phyloP scores from a whole-genome alignment of 2,888 invertebrate genomes.

The Blastobasis adustella region DNA sequence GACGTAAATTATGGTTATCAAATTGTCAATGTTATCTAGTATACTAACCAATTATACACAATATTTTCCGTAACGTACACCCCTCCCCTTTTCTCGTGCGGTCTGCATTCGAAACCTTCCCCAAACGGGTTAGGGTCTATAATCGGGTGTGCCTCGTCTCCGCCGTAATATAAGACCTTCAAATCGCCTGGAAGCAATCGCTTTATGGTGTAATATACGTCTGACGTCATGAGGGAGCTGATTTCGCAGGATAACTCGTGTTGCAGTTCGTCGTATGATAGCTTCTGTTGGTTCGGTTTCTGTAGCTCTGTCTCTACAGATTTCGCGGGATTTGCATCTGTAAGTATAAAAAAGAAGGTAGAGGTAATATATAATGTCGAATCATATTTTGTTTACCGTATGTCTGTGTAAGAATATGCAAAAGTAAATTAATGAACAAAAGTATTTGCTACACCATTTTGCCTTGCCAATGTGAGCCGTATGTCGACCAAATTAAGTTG shows the following conservation, averaged over 20 bases:
- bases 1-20: no score
- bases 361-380: no score
- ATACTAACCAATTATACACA: slow-evolving; percentile 79
- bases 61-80: slow-evolving; percentile 86
- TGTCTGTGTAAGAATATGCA: no score
- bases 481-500: no score
- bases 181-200: slow-evolving; percentile 89
- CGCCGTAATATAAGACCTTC: slow-evolving; percentile 80
- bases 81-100: slow-evolving; percentile 86
- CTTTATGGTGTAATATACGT: slow-evolving; percentile 86
- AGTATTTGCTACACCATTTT: no score
- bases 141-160: slow-evolving; percentile 44
- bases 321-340: slow-evolving; percentile 59
- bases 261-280: slow-evolving; percentile 54
- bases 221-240: slow-evolving; percentile 82
- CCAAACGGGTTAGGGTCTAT: slow-evolving; percentile 83
- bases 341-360: slow-evolving; percentile 3
- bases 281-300: slow-evolving; percentile 34
- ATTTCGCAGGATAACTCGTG: slow-evolving; percentile 80
- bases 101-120: slow-evolving; percentile 72
- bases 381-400: no score
- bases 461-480: no score
- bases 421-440: no score
- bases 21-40: background rate
- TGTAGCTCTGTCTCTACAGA: slow-evolving; percentile 50